A percentile compares a stretch with the other conserved stretches of the same genome.
These are phyloP conservation scores for Congeria kusceri DNA, from an alignment of 2,888 invertebrate genomes.

Conservation along the genomic window DNA sequence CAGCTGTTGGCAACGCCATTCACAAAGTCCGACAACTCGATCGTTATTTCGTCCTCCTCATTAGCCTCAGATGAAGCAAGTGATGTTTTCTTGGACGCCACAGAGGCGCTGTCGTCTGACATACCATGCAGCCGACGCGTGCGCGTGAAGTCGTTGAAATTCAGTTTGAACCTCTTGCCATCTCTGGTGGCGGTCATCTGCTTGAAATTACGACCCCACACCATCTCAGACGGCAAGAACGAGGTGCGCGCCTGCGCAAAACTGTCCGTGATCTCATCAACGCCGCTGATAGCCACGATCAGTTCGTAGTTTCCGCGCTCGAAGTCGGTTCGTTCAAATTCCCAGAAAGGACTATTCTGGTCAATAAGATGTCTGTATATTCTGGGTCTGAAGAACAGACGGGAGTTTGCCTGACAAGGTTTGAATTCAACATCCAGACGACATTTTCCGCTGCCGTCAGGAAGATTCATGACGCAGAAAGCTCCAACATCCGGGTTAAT, in stretches of 20 bases:
- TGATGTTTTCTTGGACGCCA: conserved; percentile 37
- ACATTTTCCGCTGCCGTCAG: conserved; percentile 96
- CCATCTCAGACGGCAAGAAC: conserved; percentile 83
- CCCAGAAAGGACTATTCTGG: conserved; percentile 94
- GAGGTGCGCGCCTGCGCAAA: conserved; percentile 85
- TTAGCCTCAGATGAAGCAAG: neutral
- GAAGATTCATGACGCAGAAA: conserved; percentile 95
- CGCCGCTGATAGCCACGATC: conserved; percentile 95
- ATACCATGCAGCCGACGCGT: conserved; percentile 25
- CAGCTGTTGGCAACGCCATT: no score
- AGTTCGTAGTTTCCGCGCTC: conserved; percentile 96
- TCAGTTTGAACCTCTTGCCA: conserved; percentile 47
- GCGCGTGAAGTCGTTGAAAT: conserved; percentile 56
- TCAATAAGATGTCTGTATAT: conserved; percentile 97
- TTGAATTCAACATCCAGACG: conserved; percentile 96
- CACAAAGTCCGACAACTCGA: neutral
- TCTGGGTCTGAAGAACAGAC: conserved; percentile 97
- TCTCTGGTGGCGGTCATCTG: conserved; percentile 62
- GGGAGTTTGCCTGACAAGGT: conserved; percentile 95
- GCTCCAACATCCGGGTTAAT: conserved; percentile 95
- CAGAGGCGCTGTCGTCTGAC: conserved; percentile 53
- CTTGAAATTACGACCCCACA: conserved; percentile 77
- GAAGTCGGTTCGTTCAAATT: conserved; percentile 95
- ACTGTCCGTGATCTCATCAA: conserved; percentile 92
- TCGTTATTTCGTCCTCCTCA: neutral